Evolutionary conservation across 2,888 invertebrate species (phyloP).

Genomic region (Keiferia lycopersicella): DNA sequence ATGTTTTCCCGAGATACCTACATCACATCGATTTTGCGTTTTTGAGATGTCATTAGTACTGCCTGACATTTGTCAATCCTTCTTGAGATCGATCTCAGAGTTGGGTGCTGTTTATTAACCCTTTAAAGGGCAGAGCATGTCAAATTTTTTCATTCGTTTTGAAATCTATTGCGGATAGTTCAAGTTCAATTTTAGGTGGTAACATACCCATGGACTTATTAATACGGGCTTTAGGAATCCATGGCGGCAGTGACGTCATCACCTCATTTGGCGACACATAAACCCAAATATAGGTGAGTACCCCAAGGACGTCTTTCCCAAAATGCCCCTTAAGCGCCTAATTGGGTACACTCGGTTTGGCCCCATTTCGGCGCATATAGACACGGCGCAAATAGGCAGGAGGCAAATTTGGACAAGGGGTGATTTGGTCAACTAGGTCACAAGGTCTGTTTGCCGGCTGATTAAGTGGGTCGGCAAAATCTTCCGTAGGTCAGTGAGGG

Average conservation of each 20-base stretch:
- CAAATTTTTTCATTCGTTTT: no score
- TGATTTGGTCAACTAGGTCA: background rate
- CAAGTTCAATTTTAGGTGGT: no score
- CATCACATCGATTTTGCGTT: background rate
- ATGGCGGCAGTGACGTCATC: background rate
- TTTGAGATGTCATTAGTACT: no score
- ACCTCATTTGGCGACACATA: background rate
- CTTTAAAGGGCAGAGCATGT: no score
- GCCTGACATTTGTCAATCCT: no score
- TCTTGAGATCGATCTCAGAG: no score
- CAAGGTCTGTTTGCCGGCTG: background rate
- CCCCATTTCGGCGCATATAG: background rate
- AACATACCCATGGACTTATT: no score
- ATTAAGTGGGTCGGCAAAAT: conserved; percentile 2
- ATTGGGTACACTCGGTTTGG: conserved; percentile 13
- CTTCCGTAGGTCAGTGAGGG: background rate
- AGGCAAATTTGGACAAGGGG: conserved; percentile 7
- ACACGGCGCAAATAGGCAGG: no score
- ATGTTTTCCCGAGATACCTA: background rate
- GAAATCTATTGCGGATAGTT: no score
- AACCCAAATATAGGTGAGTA: background rate
- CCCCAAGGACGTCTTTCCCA: background rate
- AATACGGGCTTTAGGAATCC: no score
- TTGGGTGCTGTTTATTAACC: no score
- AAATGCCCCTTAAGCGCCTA: background rate